Conservation (phyloP, 1,140 invertebrate species). For the Drosophila asahinai region DNA sequence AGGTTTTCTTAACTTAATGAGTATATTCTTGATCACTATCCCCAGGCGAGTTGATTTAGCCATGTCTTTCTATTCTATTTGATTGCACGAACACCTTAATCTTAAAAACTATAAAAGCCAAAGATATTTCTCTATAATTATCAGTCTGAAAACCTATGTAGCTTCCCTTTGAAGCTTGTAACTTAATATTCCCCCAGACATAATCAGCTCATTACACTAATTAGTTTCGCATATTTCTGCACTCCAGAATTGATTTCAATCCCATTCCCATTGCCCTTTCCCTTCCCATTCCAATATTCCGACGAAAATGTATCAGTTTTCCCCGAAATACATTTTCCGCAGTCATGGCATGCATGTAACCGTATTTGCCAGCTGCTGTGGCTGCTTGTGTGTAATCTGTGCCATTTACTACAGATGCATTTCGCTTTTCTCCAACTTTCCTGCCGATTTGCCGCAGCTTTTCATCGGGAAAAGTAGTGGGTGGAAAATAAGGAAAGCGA, state of each 20-base stretch:
- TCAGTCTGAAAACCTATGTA: not conserved
- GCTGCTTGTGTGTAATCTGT: constrained; percentile 37
- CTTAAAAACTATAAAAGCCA: too few species aligned
- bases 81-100: too few species aligned
- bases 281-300: not conserved
- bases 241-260: not conserved
- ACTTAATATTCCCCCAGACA: not conserved
- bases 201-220: not conserved
- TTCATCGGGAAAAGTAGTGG: constrained; percentile 9
- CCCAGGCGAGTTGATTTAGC: not conserved
- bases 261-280: too few species aligned
- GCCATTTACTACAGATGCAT: constrained; percentile 38
- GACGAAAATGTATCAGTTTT: constrained; percentile 31
- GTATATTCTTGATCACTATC: not conserved
- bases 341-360: constrained; percentile 20
- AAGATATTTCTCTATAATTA: not conserved
- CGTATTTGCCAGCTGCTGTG: constrained; percentile 23
- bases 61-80: too few species aligned
- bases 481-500: not conserved
- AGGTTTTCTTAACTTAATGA: not conserved
- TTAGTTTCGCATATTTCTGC: constrained; percentile 2
- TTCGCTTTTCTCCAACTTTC: constrained; percentile 46
- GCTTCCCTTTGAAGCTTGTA: not conserved
- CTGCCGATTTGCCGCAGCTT: constrained; percentile 33
- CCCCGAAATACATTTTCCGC: constrained; percentile 10